Percentiles rank a stretch among this genome's conserved stretches.
Evolutionary conservation across 2,113 vertebrate genomes (phyloP).

Genomic region (Pelecanoides urinatrix): DNA sequence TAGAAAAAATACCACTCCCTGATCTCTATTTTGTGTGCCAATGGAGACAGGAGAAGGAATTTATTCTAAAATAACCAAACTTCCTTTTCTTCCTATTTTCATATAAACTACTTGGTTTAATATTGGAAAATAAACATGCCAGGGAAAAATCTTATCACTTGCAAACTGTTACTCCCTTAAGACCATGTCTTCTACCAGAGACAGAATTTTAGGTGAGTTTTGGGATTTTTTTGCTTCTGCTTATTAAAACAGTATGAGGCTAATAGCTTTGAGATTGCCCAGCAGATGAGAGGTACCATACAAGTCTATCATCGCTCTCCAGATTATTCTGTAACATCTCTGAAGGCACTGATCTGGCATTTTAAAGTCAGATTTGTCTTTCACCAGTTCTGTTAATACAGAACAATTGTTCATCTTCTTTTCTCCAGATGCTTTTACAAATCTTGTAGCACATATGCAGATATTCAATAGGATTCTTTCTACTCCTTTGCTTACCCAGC

Average conservation of each 20-base stretch:
- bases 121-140: constrained; percentile 19
- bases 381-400: background rate
- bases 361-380: background rate
- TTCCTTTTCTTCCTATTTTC: constrained; percentile 39
- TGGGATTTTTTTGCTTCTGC: background rate
- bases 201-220: background rate
- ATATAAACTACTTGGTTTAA: constrained; percentile 5
- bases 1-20: constrained; percentile 52
- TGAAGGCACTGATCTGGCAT: background rate
- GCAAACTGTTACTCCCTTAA: background rate
- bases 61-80: constrained; percentile 57
- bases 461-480: background rate
- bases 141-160: constrained; percentile 17
- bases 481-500: background rate
- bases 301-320: background rate
- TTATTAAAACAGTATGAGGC: background rate
- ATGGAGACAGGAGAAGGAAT: constrained; percentile 33
- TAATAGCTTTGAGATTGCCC: background rate
- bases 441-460: background rate
- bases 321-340: background rate
- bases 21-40: constrained; percentile 35
- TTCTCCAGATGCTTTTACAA: background rate
- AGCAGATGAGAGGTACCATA: background rate
- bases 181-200: background rate
- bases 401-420: background rate